These are phyloP conservation scores for Clamator glandarius DNA, from an alignment of 2,797 vertebrate genomes.

Conservation along the genomic window DNA sequence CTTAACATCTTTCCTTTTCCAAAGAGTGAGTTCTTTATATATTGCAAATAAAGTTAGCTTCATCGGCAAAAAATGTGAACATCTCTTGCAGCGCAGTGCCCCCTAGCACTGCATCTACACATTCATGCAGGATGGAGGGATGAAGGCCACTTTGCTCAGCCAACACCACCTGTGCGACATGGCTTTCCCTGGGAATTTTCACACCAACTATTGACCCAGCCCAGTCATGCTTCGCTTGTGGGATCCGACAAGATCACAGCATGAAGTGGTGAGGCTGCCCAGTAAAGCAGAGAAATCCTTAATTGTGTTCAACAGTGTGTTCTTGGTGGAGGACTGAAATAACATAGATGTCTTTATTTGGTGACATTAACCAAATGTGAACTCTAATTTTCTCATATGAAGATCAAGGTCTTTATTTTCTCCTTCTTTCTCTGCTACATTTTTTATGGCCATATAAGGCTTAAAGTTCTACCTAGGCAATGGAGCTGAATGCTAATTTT, in stretches of 20 bases:
- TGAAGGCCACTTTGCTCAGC: not conserved
- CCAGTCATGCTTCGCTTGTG: constrained; percentile 24
- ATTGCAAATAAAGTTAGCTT: not conserved
- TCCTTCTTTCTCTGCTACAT: not conserved
- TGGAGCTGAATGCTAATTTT: not conserved
- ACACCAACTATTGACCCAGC: not conserved
- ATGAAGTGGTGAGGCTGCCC: not conserved
- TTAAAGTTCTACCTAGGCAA: not conserved
- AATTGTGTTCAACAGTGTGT: constrained; percentile 11
- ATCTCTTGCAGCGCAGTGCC: constrained; percentile 74
- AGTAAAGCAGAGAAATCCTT: constrained; percentile 27
- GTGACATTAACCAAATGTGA: not conserved
- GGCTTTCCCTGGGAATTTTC: constrained; percentile 1
- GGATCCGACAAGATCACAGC: constrained; percentile 40
- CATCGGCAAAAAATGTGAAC: not conserved
- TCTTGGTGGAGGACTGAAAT: not conserved
- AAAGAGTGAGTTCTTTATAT: not conserved
- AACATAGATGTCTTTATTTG: constrained; percentile 38
- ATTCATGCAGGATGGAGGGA: not conserved
- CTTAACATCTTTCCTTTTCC: not conserved
- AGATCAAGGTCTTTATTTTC: constrained; percentile 8
- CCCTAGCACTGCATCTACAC: constrained; percentile 70
- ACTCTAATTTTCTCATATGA: constrained; percentile 1
- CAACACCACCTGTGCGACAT: not conserved
- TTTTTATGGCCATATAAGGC: not conserved